Conservation (phyloP, 2,113 vertebrate species). For the Pluvianellus socialis region DNA sequence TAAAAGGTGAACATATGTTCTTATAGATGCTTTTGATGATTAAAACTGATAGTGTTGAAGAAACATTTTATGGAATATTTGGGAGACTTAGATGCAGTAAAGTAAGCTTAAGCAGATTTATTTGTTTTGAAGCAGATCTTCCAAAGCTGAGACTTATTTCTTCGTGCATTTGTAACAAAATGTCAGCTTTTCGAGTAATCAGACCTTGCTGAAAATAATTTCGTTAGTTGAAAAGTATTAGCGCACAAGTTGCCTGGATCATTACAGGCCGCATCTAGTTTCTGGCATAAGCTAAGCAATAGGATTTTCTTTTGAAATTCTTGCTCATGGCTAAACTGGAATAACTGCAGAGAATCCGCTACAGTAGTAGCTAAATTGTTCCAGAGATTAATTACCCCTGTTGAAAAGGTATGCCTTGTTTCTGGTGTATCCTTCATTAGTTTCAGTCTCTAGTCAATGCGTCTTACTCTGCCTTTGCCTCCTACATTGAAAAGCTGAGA, state of each 20-base stretch:
- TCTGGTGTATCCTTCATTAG: neutral
- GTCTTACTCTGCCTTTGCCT: neutral
- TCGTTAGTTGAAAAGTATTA: neutral
- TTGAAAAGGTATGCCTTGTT: neutral
- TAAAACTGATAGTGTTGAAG: neutral
- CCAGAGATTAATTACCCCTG: neutral
- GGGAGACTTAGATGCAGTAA: neutral
- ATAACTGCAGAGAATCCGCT: neutral
- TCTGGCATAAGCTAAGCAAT: neutral
- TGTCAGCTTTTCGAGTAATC: neutral
- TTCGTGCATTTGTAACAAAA: neutral
- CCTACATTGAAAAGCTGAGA: fast-evolving
- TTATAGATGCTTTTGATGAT: neutral
- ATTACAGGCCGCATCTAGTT: neutral
- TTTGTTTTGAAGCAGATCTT: neutral
- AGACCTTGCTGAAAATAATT: neutral
- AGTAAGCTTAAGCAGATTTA: neutral
- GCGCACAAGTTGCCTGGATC: neutral
- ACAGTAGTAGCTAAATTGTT: neutral
- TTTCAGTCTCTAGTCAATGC: neutral
- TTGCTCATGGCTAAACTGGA: neutral
- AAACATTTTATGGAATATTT: neutral
- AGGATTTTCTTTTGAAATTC: neutral
- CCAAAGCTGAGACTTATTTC: neutral
- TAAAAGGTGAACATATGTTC: neutral